Evolutionary conservation across 2,113 vertebrate genomes (phyloP).

Genomic region (Nycticryphes semicollaris): DNA sequence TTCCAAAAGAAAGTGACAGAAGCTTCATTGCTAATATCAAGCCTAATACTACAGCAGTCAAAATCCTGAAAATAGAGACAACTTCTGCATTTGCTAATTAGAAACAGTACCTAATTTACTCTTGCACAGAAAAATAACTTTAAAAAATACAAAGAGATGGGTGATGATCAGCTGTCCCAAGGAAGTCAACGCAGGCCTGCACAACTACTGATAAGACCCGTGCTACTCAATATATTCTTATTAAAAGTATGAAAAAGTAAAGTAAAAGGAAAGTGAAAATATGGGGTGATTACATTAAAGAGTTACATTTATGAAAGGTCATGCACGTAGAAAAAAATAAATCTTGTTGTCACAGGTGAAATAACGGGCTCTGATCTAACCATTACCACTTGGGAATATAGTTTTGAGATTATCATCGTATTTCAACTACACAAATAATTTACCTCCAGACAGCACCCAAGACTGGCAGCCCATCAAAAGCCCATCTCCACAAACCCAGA

Average conservation of each 20-base stretch:
- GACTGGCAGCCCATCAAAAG: not conserved
- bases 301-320: not conserved
- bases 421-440: not conserved
- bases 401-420: not conserved
- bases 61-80: not conserved
- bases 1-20: not conserved
- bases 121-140: not conserved
- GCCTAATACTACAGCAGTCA: not conserved
- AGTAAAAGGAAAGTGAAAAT: not conserved
- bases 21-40: not conserved
- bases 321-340: not conserved
- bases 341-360: not conserved
- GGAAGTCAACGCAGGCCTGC: not conserved
- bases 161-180: not conserved
- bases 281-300: accelerated
- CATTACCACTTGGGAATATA: not conserved
- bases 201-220: not conserved
- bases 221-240: not conserved
- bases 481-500: not conserved
- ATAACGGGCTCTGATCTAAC: not conserved
- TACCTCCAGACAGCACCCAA: not conserved
- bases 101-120: not conserved
- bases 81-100: not conserved
- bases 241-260: not conserved
- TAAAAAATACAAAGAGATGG: not conserved